Base-by-base conservation (phyloP, 2,888 invertebrate genomes). In the Plusia festucae region DNA sequence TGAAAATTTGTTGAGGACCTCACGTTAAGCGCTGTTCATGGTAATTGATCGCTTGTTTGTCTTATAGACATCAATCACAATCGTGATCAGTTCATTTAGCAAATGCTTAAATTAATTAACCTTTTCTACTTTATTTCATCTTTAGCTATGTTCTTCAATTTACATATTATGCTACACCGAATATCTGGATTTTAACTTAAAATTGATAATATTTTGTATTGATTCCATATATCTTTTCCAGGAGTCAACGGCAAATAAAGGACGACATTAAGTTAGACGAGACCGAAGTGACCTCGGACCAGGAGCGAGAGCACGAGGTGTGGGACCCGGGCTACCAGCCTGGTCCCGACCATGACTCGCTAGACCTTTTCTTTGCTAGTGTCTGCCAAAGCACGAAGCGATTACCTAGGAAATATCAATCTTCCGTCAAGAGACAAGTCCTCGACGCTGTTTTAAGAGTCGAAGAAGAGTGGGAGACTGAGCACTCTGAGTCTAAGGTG, bases 291-390 rank as follows among this genome's bases (percentile, higher is more conserved):
- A 86, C 83, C 16, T 90, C 91, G 0, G 92, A 91, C 40, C 82
- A 75, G 24, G 92, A 91, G 53, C 78, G 79, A 0, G 87, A 81
- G 56, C 51, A 75, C 0, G 86, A 85, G 20, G 65, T 69, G n/a
- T 91, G 90, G 93, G 91, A 91, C 40, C 83, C 87, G 0, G 79
- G 77, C 9, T 49, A 59, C 22, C 59, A 49, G 44, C 20, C 59
- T 30, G 54, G 67, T 65, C 32, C 63, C 1, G 91, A 88, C 54
- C 81, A 88, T 24, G 92, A 92, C 60, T 87, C 92, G 0, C 70
- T 95, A 27, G 94, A 94, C 44, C 81, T 95, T 78, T 95, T 94
- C 87, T 95, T 95, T 73, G 94, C 94, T 15, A 93, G 93, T 79
- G 91, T 94, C 58, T 94, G 94, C 78, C 92, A 92, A 76, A 93